Conservation (phyloP, 2,888 invertebrate species). For the Geotrupes spiniger region DNA sequence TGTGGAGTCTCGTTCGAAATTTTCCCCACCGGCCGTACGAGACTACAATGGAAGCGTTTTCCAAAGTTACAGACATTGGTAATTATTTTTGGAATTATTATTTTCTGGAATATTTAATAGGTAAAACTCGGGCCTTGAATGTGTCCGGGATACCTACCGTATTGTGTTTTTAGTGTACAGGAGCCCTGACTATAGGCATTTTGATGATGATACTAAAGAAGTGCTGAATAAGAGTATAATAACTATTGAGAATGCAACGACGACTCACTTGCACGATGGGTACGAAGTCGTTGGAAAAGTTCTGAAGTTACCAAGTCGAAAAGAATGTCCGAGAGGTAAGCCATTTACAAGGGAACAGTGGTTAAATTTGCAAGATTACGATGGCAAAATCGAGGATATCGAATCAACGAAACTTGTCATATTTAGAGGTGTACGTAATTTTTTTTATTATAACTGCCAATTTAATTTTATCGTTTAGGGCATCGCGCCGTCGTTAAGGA, state of each 20-base stretch:
- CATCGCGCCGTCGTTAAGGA: constrained; percentile 69
- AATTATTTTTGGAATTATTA: constrained; percentile 38
- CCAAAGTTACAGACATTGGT: constrained; percentile 79
- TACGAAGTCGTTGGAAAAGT: constrained; percentile 69
- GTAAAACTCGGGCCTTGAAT: constrained; percentile 8
- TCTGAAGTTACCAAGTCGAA: constrained; percentile 67
- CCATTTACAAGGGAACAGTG: constrained; percentile 78
- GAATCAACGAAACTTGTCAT: constrained; percentile 80
- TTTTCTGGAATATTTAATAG: constrained; percentile 16
- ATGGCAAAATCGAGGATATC: constrained; percentile 77
- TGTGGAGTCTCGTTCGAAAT: constrained; percentile 63
- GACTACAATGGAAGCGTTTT: constrained; percentile 81
- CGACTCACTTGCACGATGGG: constrained; percentile 61
- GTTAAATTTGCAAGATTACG: constrained; percentile 73
- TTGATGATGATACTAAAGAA: constrained; percentile 63
- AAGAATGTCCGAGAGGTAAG: constrained; percentile 65
- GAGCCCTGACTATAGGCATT: constrained; percentile 59
- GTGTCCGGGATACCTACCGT: background rate
- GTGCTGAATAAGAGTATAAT: constrained; percentile 58
- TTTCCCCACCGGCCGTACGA: constrained; percentile 72
- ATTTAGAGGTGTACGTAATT: constrained; percentile 78
- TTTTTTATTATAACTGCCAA: background rate
- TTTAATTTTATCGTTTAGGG: constrained; percentile 58
- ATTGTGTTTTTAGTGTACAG: constrained; percentile 60
- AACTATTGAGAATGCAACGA: constrained; percentile 50